Evolutionary conservation across 92 coral and sea anemone species (phyloP).

Genomic region (Phenganax marumi): DNA sequence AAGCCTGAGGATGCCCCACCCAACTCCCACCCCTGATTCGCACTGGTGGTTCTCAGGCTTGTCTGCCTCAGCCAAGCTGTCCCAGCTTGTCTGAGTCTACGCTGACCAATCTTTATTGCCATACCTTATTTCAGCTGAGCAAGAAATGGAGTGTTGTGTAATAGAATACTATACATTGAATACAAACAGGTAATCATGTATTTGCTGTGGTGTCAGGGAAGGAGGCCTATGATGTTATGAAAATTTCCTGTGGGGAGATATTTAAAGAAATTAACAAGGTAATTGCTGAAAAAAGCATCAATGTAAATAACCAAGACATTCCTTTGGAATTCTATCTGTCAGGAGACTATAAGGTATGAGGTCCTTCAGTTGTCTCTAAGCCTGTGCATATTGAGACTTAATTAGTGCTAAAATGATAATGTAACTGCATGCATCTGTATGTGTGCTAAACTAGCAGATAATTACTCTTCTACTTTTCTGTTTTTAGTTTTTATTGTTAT

Average conservation of each 20-base stretch:
- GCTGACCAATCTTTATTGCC: too few species aligned
- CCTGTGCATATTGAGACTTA: neutral
- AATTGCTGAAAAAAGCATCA: conserved; percentile 30
- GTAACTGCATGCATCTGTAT: neutral
- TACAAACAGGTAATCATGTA: conserved; percentile 40
- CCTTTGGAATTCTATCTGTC: conserved; percentile 38
- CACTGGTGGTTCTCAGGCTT: too few species aligned
- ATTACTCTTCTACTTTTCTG: neutral
- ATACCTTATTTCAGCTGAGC: too few species aligned
- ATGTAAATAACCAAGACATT: conserved; percentile 37
- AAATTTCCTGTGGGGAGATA: conserved; percentile 43
- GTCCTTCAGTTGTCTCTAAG: neutral
- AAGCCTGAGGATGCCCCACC: too few species aligned
- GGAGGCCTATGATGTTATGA: conserved; percentile 38
- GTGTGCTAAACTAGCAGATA: neutral
- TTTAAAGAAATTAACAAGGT: conserved; percentile 43
- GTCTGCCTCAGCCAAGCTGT: too few species aligned
- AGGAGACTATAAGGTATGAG: conserved; percentile 48
- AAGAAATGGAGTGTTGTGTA: too few species aligned
- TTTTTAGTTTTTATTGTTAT: conserved; percentile 45
- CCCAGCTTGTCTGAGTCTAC: too few species aligned
- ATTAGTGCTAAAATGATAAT: neutral
- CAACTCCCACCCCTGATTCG: too few species aligned
- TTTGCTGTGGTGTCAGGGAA: conserved; percentile 39
- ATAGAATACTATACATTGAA: too few species aligned